These are phyloP conservation scores for Lottia gigantea DNA, from an alignment of 2,888 invertebrate species.

Conservation along the genomic window DNA sequence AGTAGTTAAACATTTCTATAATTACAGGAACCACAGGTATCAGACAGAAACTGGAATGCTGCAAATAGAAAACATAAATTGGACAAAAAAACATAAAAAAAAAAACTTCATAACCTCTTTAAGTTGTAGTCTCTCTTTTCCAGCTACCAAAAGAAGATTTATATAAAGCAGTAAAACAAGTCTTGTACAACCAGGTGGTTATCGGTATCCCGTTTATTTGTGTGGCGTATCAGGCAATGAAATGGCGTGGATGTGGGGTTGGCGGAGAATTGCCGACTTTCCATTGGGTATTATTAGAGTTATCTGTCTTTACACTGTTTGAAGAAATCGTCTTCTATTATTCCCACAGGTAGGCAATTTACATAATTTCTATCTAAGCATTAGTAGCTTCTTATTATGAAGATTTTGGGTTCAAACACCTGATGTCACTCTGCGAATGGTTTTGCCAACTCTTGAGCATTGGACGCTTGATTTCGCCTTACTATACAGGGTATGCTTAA, in stretches of 20 bases:
- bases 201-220: conserved; percentile 77
- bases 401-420: no score
- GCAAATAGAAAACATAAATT: no score
- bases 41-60: no score
- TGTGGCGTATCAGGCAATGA: conserved; percentile 75
- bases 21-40: no score
- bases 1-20: no score
- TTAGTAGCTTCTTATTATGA: no score
- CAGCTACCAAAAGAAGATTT: conserved; percentile 59
- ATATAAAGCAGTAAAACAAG: conserved; percentile 75
- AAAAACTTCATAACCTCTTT: not conserved
- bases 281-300: conserved; percentile 77
- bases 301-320: conserved; percentile 79
- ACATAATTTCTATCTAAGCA: no score
- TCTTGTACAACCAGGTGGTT: conserved; percentile 80
- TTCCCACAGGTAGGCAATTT: conserved; percentile 76
- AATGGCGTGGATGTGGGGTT: conserved; percentile 76
- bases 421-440: no score
- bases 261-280: conserved; percentile 79
- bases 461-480: no score
- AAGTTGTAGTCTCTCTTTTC: not conserved
- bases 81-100: not conserved
- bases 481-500: no score
- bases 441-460: no score
- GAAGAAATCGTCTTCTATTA: conserved; percentile 88